Conservation (phyloP, 1,140 invertebrate genomes). For the Eriocheir sinensis region DNA sequence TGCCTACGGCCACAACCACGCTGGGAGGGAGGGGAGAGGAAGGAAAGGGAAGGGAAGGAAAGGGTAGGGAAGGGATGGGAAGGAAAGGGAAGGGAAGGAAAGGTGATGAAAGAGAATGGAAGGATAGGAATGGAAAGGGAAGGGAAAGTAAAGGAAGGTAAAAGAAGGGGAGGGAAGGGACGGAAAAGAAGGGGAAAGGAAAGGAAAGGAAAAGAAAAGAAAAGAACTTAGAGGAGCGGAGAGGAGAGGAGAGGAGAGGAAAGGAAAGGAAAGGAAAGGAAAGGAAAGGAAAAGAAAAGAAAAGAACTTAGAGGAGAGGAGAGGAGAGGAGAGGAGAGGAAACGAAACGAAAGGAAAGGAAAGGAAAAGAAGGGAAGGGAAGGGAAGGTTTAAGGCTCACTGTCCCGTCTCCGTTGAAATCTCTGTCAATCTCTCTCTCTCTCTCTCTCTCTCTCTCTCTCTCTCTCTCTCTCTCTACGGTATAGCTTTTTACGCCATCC, state of each 20-base stretch:
- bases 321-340: not conserved
- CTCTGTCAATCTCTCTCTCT: no score
- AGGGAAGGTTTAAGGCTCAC: slow-evolving; percentile 4
- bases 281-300: not conserved
- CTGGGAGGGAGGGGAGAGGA: not conserved
- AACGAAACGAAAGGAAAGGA: not conserved
- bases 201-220: not conserved
- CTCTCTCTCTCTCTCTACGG: no score
- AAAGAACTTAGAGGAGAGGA: not conserved
- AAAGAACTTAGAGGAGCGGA: no score
- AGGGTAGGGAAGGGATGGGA: not conserved
- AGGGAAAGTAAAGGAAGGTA: not conserved
- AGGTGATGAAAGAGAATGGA: no score
- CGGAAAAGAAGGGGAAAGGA: not conserved
- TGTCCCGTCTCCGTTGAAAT: not conserved
- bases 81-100: not conserved
- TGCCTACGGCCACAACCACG: not conserved
- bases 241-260: not conserved
- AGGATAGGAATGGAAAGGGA: not conserved
- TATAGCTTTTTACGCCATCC: no score
- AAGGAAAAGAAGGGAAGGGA: not conserved
- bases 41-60: not conserved
- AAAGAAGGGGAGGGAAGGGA: not conserved
- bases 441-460: no score
- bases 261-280: not conserved